Base-by-base conservation (phyloP, 2,113 vertebrate genomes). In the Coptodon rendalli region DNA sequence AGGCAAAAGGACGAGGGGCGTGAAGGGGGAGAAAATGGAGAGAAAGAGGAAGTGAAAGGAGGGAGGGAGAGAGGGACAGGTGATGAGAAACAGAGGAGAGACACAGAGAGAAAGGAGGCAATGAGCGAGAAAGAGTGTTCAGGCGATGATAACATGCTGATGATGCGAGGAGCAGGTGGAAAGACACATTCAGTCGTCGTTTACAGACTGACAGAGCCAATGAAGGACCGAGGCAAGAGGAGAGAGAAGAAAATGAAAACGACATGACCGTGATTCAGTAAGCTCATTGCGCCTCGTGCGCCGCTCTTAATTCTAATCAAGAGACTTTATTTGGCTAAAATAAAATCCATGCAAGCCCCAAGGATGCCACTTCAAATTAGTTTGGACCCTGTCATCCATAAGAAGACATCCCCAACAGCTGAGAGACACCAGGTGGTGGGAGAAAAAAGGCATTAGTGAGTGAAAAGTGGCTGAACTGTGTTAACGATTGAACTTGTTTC, bases 151-250 rank as follows among this genome's bases (percentile, higher is more conserved):
- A 94, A 91, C 85, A 56, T 22, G 86, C 82, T 53, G 87, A 84
- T 83, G 93, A 91, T 88, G 89, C 87, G 83, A 86, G 89, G 90
- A 90, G 87, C 91, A 94, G 94, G 91, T 93, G 92, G 92, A 86
- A 82, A 88, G 89, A 89, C 71, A 82, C 84, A 54, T 88, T 90
- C 88, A 82, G 84, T 82, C 31, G 87, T 90, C 82, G 83, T 92
- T 92, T 92, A 87, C 82, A 86, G 86, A 83, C 90, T 90, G 89
- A 92, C 91, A 76, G 71, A 89, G 85, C 45, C 87, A 85, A 92
- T 90, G 89, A 93, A 79, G 83, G 13, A 9, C 53, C 2, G 45
- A 43, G 45, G 87, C n/a, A 14, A 40, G 80, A 66, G 85, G 63
- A 89, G 86, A 68, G 79, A 88, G 89, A n/a, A 16, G 78, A 90